A percentile compares a stretch with the other conserved stretches of the same genome.
These are phyloP conservation scores for Amphilophus citrinellus DNA, from an alignment of 2,113 vertebrate genomes.

Conservation along the genomic window DNA sequence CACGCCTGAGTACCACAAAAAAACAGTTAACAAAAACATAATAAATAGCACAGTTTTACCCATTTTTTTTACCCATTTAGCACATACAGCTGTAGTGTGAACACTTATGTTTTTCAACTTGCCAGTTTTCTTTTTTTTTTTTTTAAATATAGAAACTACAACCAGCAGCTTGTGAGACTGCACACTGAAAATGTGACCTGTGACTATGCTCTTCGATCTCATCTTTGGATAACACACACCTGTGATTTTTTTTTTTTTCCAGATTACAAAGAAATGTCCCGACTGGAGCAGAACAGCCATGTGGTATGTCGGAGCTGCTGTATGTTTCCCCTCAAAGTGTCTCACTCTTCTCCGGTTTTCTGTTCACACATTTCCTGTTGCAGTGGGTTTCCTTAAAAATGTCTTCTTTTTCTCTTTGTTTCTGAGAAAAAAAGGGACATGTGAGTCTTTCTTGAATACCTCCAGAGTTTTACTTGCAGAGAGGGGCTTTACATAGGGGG, in stretches of 20 bases:
- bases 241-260: not conserved
- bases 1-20: slow-evolving; percentile 28
- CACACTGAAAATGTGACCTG: slow-evolving; percentile 27
- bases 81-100: slow-evolving; percentile 28
- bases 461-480: slow-evolving; percentile 12
- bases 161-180: slow-evolving; percentile 19
- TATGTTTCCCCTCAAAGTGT: slow-evolving; percentile 26
- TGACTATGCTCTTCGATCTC: slow-evolving; percentile 18
- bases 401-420: not conserved
- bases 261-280: slow-evolving; percentile 23
- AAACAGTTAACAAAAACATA: slow-evolving; percentile 22
- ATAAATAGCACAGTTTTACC: slow-evolving; percentile 35
- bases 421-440: not conserved
- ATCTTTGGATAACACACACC: slow-evolving; percentile 60
- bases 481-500: slow-evolving; percentile 28
- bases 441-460: not conserved
- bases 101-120: not conserved
- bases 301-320: slow-evolving; percentile 59
- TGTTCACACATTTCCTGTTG: not conserved
- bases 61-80: not conserved
- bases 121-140: not conserved
- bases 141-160: not conserved
- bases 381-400: not conserved
- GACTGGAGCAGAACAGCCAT: slow-evolving; percentile 28
- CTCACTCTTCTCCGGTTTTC: not conserved